A percentile compares a stretch with the other conserved stretches of the same genome.
Conservation (phyloP, 2,797 vertebrate species). For the Harpagifer antarcticus region DNA sequence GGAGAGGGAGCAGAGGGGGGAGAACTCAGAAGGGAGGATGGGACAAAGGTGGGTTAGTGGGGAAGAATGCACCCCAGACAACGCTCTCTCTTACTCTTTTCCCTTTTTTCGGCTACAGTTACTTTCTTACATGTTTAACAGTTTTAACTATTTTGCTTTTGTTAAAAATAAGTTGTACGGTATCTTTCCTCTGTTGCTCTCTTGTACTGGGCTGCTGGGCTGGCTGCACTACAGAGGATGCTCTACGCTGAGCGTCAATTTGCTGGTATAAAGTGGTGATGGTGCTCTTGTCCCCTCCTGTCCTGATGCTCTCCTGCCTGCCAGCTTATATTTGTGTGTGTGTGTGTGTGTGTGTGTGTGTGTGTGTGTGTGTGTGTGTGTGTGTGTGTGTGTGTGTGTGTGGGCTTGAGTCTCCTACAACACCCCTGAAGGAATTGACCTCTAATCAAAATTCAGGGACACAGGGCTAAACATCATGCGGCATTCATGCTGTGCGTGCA, state of each 20-base stretch:
- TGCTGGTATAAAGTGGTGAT: conserved; percentile 52
- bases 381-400: conserved; percentile 19
- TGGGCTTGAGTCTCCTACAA: conserved; percentile 38
- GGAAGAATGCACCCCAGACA: conserved; percentile 64
- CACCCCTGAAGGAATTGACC: conserved; percentile 68
- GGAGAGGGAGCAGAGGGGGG: conserved; percentile 39
- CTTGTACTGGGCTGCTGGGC: neutral
- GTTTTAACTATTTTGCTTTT: neutral
- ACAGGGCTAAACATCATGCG: conserved; percentile 50
- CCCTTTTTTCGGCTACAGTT: conserved; percentile 21
- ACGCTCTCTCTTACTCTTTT: conserved; percentile 60
- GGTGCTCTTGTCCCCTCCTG: conserved; percentile 55
- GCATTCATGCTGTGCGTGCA: conserved; percentile 21
- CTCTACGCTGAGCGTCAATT: conserved; percentile 39
- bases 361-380: conserved; percentile 15
- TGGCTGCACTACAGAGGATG: conserved; percentile 10
- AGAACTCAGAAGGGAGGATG: conserved; percentile 55
- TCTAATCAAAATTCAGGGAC: conserved; percentile 69
- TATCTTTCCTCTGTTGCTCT: conserved; percentile 4
- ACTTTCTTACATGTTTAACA: neutral
- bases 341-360: conserved; percentile 5
- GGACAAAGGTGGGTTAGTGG: conserved; percentile 59
- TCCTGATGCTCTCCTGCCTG: conserved; percentile 33
- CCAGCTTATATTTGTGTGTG: neutral
- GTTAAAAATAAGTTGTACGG: conserved; percentile 1